phyloP scores from a whole-genome alignment of 2,888 invertebrate genomes.

The Acanthosepion lycidas region DNA sequence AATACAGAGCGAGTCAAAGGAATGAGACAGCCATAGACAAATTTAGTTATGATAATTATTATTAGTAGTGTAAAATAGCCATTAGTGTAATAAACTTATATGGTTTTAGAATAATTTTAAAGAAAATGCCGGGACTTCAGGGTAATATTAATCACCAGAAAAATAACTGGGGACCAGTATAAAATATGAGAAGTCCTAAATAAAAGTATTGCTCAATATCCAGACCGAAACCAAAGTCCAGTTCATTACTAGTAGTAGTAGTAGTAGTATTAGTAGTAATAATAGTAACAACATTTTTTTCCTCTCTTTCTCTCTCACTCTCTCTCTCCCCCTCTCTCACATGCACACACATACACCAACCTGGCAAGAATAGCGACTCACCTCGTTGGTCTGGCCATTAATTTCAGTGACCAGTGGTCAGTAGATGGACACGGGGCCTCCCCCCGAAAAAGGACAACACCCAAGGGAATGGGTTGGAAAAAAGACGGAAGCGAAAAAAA shows the following conservation, averaged over 20 bases:
- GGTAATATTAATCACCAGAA: not conserved
- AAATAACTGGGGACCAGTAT: not conserved
- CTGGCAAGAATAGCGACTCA: constrained; percentile 8
- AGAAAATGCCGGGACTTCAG: not conserved
- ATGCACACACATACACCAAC: not conserved
- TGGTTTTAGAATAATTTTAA: not conserved
- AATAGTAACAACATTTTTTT: too few relatives aligned
- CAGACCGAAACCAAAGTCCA: not conserved
- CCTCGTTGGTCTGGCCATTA: not conserved
- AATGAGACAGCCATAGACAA: not conserved
- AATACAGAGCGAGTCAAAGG: not conserved
- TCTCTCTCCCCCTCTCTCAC: not conserved
- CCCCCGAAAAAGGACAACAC: not conserved
- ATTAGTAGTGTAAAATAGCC: not conserved
- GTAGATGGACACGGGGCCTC: not conserved
- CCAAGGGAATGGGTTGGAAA: not conserved
- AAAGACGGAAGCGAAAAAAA: not conserved
- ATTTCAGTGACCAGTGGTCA: not conserved
- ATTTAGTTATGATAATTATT: not conserved
- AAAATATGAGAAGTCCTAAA: not conserved
- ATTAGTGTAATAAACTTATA: not conserved
- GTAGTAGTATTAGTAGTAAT: not conserved
- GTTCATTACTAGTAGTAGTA: not conserved
- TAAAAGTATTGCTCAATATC: not conserved
- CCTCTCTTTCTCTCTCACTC: not conserved